Evolutionary conservation across 2,797 vertebrate genomes (phyloP).

Genomic region (Oryzias sinensis): DNA sequence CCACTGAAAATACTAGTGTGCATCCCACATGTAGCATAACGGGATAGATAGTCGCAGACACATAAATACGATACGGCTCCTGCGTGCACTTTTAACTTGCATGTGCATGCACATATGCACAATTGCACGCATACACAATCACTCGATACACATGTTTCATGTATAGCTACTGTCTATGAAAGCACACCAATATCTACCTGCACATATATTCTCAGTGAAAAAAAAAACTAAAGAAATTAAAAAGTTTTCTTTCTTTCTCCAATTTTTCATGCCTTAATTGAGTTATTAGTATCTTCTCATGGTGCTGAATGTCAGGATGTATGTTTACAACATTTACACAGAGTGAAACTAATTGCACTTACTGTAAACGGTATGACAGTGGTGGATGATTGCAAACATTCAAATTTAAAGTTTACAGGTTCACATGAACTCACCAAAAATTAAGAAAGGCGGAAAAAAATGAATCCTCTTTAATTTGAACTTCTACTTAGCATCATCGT

Average conservation of each 20-base stretch:
- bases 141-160: conserved; percentile 24
- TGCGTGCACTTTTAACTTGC: conserved; percentile 54
- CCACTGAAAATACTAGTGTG: conserved; percentile 31
- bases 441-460: conserved; percentile 19
- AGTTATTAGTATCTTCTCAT: conserved; percentile 54
- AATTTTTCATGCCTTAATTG: conserved; percentile 70
- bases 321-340: conserved; percentile 67
- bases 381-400: conserved; percentile 45
- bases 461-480: too few relatives aligned
- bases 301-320: conserved; percentile 73
- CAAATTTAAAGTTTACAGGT: conserved; percentile 70
- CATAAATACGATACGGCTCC: conserved; percentile 37
- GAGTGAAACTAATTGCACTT: conserved; percentile 43
- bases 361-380: conserved; percentile 23
- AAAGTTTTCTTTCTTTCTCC: conserved; percentile 34
- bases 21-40: conserved; percentile 26
- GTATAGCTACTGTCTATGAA: conserved; percentile 64
- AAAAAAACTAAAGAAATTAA: conserved; percentile 31
- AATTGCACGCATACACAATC: conserved; percentile 29
- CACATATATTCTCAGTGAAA: conserved; percentile 72
- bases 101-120: conserved; percentile 65
- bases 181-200: conserved; percentile 75
- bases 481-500: background rate
- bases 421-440: conserved; percentile 43
- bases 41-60: conserved; percentile 29